phyloP scores from a whole-genome alignment of 1,140 invertebrate genomes.

The Trachymyrmex cornetzi region DNA sequence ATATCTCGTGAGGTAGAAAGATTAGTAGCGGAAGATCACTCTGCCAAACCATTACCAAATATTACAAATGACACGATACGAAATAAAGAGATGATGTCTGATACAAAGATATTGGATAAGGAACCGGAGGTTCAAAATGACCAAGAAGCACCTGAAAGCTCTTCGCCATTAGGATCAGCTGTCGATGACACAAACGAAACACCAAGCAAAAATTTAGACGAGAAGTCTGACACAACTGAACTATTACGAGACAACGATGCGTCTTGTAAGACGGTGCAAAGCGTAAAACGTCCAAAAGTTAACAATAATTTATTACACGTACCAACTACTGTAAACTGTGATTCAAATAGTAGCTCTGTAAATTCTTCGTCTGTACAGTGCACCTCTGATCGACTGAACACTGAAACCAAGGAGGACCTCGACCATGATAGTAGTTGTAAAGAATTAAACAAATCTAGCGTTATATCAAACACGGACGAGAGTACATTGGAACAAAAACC shows the following conservation, averaged over 20 bases:
- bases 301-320: constrained; percentile 20
- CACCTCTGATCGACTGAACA: background rate
- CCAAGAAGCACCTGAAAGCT: background rate
- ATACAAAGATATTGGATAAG: background rate
- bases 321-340: constrained; percentile 16
- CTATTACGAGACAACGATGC: background rate
- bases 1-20: constrained; percentile 81
- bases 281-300: constrained; percentile 8
- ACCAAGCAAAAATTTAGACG: background rate
- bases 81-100: background rate
- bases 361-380: constrained; percentile 22
- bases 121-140: background rate
- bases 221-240: constrained; percentile 14
- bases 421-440: constrained; percentile 1
- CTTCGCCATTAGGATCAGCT: background rate
- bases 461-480: constrained; percentile 23
- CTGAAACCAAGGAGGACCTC: background rate
- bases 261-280: background rate
- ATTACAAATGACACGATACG: background rate
- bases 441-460: background rate
- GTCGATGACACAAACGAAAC: constrained; percentile 4
- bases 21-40: constrained; percentile 71
- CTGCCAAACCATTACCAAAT: background rate
- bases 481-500: background rate
- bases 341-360: constrained; percentile 40